Conservation (phyloP, 2,113 vertebrate species). For the Chionodraco myersi region DNA sequence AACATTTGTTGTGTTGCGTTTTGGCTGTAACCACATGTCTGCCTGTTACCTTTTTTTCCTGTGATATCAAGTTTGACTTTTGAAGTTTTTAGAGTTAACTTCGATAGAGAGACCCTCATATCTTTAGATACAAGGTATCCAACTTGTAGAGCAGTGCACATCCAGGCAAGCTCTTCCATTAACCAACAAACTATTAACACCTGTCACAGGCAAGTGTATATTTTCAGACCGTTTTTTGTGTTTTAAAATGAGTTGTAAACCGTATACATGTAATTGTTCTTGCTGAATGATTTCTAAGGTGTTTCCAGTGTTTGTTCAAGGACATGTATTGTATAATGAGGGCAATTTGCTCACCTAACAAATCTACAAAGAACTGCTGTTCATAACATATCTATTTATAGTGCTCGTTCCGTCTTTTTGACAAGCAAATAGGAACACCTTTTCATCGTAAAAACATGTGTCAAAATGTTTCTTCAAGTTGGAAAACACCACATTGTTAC, state of each 20-base stretch:
- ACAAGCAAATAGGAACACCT: neutral
- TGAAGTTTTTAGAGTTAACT: neutral
- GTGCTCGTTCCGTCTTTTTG: neutral
- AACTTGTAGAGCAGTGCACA: neutral
- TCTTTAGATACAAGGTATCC: neutral
- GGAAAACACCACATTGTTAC: neutral
- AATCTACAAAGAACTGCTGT: neutral
- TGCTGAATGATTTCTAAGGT: neutral
- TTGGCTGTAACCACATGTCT: conserved; percentile 2
- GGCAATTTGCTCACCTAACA: neutral
- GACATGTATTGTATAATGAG: neutral
- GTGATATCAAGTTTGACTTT: neutral
- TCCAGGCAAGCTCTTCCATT: neutral
- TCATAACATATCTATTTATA: neutral
- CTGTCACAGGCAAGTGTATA: too few species aligned
- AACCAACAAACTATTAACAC: neutral
- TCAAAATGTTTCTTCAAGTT: neutral
- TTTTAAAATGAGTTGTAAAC: neutral
- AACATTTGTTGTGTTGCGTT: conserved; percentile 22
- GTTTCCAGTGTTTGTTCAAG: neutral
- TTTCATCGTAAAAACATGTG: neutral
- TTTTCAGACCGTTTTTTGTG: neutral
- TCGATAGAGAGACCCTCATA: neutral
- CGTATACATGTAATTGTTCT: neutral
- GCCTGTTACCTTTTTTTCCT: conserved; percentile 11